Conservation (phyloP, 2,797 vertebrate species). For the Anguilla pacifica region DNA sequence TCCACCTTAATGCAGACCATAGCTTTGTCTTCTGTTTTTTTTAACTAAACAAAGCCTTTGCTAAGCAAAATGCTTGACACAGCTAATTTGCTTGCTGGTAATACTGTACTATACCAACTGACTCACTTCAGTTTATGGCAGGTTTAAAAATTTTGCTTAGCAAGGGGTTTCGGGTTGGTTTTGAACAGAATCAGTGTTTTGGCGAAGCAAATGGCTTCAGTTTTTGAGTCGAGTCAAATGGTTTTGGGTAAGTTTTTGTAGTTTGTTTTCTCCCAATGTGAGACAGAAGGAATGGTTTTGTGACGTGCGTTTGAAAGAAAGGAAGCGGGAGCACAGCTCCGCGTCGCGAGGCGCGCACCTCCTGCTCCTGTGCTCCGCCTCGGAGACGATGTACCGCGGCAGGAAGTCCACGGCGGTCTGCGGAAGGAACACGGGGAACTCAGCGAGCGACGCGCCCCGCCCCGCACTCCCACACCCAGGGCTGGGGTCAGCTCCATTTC, state of each 20-base stretch:
- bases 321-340: not conserved
- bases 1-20: not conserved
- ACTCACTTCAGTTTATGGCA: not conserved
- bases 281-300: not conserved
- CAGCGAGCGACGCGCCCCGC: not conserved
- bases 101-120: not conserved
- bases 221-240: too few relatives aligned
- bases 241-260: too few relatives aligned
- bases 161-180: not conserved
- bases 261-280: too few relatives aligned
- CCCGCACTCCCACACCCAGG: not conserved
- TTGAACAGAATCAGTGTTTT: not conserved
- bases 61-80: not conserved
- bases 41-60: not conserved
- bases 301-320: not conserved
- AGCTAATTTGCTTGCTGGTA: too few relatives aligned
- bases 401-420: constrained; percentile 73
- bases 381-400: constrained; percentile 77
- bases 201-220: too few relatives aligned
- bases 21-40: not conserved
- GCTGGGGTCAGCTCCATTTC: too few relatives aligned
- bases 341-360: constrained; percentile 60
- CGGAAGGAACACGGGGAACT: not conserved
- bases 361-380: constrained; percentile 58
- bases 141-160: not conserved